Percentiles rank a stretch among this genome's conserved stretches.
These are phyloP conservation scores for Micromussa lordhowensis DNA, from an alignment of 92 coral and sea anemone species.

Conservation along the genomic window DNA sequence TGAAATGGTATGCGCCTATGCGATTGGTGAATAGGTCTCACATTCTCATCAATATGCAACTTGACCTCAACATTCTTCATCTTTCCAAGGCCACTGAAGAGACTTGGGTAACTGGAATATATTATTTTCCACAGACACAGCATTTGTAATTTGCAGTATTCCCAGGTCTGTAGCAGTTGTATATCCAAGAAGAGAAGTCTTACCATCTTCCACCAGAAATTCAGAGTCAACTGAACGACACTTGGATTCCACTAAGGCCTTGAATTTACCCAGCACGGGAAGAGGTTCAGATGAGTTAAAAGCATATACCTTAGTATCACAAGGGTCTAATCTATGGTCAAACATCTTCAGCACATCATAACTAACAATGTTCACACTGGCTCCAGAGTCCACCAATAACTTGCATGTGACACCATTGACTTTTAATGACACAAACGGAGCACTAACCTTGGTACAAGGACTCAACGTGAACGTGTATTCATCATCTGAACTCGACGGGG, in stretches of 20 bases:
- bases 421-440: conserved; percentile 39
- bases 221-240: conserved; percentile 24
- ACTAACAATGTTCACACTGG: conserved; percentile 54
- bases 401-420: conserved; percentile 42
- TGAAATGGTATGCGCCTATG: conserved; percentile 68
- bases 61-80: conserved; percentile 52
- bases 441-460: background rate
- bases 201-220: conserved; percentile 37
- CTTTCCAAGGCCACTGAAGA: conserved; percentile 65
- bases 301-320: conserved; percentile 30
- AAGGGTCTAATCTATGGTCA: conserved; percentile 10
- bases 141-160: conserved; percentile 33
- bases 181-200: conserved; percentile 57
- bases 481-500: conserved; percentile 49
- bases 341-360: background rate
- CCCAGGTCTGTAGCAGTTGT: conserved; percentile 37
- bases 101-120: conserved; percentile 28
- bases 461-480: conserved; percentile 34
- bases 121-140: conserved; percentile 39
- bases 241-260: conserved; percentile 41
- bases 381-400: conserved; percentile 54
- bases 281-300: conserved; percentile 21
- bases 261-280: conserved; percentile 44
- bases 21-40: conserved; percentile 50
- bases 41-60: conserved; percentile 17